These are phyloP conservation scores for Lasioglossum figueresi DNA, from an alignment of 2,888 invertebrate species.

Conservation along the genomic window DNA sequence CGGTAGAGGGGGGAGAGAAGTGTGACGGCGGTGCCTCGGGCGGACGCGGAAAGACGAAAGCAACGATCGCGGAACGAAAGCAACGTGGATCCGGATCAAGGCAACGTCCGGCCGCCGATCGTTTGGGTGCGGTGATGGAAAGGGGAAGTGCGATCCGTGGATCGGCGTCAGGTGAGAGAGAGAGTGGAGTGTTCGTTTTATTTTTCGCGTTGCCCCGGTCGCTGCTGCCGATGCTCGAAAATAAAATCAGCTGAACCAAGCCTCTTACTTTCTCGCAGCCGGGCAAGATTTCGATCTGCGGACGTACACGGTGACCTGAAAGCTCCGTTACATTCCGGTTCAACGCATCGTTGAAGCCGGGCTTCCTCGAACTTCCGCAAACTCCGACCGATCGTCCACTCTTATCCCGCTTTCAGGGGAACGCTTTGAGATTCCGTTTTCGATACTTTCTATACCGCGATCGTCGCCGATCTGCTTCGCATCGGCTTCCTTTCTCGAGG, in stretches of 20 bases:
- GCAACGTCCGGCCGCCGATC: conserved; percentile 51
- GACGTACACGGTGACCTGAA: conserved; percentile 51
- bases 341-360: neutral
- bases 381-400: conserved; percentile 1
- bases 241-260: conserved; percentile 71
- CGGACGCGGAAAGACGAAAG: conserved; percentile 12
- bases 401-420: neutral
- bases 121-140: conserved; percentile 61
- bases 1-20: neutral
- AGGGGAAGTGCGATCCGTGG: conserved; percentile 61
- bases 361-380: neutral
- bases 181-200: conserved; percentile 66
- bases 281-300: conserved; percentile 54
- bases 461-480: neutral
- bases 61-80: conserved; percentile 36
- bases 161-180: conserved; percentile 62
- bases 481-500: neutral
- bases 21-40: neutral
- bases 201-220: conserved; percentile 62
- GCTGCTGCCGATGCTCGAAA: conserved; percentile 59
- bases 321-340: conserved; percentile 21
- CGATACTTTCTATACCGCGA: neutral
- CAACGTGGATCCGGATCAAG: conserved; percentile 53
- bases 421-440: conserved; percentile 14
- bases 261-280: conserved; percentile 74